Conservation (phyloP, 2,113 vertebrate species). For the Pelmatolapia mariae region DNA sequence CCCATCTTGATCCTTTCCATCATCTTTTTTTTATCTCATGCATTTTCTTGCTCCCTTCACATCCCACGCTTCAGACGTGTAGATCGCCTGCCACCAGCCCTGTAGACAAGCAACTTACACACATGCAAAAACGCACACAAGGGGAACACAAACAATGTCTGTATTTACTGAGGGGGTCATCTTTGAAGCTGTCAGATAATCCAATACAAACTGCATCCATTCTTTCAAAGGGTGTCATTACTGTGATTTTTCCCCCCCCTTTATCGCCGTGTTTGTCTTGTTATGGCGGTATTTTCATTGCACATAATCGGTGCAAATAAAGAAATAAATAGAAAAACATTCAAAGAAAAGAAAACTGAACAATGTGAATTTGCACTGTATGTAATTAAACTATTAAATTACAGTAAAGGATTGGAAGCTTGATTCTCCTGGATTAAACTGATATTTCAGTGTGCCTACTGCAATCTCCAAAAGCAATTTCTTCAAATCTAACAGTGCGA, state of each 20-base stretch:
- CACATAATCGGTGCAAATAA: not conserved
- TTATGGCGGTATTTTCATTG: not conserved
- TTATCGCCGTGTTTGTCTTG: not conserved
- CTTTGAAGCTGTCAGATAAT: conserved; percentile 36
- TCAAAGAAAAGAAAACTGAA: not conserved
- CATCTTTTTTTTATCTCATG: not conserved
- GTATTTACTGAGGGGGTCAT: conserved; percentile 20
- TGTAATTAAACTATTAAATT: not conserved
- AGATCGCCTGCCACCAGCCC: not conserved
- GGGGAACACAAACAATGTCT: conserved; percentile 1
- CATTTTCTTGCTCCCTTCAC: conserved; percentile 14
- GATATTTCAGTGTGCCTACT: not conserved
- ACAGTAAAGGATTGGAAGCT: not conserved
- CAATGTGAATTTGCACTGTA: not conserved
- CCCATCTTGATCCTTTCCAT: conserved; percentile 16
- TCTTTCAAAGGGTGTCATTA: not conserved
- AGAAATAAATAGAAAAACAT: not conserved
- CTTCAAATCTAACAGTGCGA: not conserved
- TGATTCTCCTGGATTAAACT: not conserved
- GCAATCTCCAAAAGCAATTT: not conserved
- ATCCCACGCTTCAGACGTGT: not conserved
- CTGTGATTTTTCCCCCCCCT: not conserved
- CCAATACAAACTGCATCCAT: conserved; percentile 1
- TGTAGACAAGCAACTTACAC: not conserved
- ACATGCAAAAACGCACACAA: not conserved